phyloP scores from a whole-genome alignment of 2,113 vertebrate genomes.

The Pardalotus punctatus region DNA sequence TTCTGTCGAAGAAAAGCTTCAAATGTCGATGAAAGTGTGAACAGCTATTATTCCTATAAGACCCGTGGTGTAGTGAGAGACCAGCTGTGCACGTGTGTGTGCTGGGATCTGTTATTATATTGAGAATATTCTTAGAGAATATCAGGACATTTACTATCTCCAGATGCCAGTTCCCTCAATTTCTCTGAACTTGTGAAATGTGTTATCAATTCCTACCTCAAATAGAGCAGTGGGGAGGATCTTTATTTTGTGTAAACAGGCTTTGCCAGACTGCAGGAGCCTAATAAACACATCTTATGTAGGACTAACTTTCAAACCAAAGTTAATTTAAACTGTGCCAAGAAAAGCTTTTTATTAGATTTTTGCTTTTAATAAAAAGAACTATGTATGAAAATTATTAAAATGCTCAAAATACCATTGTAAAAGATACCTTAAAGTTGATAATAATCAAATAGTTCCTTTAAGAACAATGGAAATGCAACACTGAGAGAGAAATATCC shows the following conservation, averaged over 20 bases:
- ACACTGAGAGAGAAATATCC: not conserved
- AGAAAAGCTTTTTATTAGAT: not conserved
- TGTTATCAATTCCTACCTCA: not conserved
- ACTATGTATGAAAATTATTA: not conserved
- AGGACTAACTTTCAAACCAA: constrained; percentile 7
- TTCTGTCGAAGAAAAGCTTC: not conserved
- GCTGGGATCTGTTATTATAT: not conserved
- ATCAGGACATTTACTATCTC: not conserved
- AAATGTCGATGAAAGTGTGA: not conserved
- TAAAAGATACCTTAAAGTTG: not conserved
- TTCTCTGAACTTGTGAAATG: not conserved
- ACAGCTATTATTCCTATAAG: not conserved
- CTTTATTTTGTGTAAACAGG: not conserved
- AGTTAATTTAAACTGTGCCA: not conserved
- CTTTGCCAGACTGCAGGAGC: not conserved
- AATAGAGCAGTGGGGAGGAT: not conserved
- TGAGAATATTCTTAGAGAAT: not conserved
- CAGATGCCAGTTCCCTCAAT: not conserved
- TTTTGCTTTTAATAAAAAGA: constrained; percentile 14
- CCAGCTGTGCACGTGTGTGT: fast-evolving
- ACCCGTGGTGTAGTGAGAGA: not conserved
- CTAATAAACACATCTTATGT: not conserved
- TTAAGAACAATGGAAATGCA: not conserved
- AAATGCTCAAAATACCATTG: not conserved
- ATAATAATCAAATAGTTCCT: not conserved